phyloP scores from a whole-genome alignment of 2,888 invertebrate species.

The Hanleya hanleyi region DNA sequence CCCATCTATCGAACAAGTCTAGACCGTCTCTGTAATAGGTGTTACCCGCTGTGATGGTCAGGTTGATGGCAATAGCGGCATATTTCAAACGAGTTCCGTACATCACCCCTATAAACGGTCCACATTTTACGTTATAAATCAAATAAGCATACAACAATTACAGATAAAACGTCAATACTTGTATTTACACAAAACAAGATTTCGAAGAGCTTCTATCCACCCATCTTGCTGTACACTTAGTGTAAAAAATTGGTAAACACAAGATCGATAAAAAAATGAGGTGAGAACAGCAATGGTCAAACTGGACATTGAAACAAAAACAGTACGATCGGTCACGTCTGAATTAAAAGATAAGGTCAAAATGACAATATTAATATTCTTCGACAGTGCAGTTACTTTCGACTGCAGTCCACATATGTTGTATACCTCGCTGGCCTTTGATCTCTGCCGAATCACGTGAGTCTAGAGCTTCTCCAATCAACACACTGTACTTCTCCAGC shows the following conservation, averaged over 20 bases:
- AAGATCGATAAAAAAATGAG: background rate
- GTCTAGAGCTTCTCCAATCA: slow-evolving; percentile 1
- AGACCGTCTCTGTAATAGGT: slow-evolving; percentile 34
- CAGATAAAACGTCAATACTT: too few species aligned
- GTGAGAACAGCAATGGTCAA: background rate
- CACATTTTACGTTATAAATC: background rate
- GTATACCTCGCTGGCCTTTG: background rate
- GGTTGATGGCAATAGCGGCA: slow-evolving; percentile 37
- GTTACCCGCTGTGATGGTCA: background rate
- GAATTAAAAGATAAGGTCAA: background rate
- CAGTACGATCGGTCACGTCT: background rate
- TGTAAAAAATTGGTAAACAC: background rate
- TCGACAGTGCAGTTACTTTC: too few species aligned
- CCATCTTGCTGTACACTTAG: too few species aligned
- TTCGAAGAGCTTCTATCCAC: too few species aligned
- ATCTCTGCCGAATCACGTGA: slow-evolving; percentile 1
- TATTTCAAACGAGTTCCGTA: slow-evolving; percentile 42
- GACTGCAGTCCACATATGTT: background rate
- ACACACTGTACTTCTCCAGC: background rate
- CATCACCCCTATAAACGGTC: background rate
- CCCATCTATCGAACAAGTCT: slow-evolving; percentile 38
- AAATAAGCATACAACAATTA: too few species aligned
- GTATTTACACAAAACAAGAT: too few species aligned
- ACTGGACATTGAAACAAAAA: background rate
- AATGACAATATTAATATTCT: too few species aligned